These are phyloP conservation scores for Pantherophis guttatus DNA, from an alignment of 2,113 vertebrate species.

Conservation along the genomic window DNA sequence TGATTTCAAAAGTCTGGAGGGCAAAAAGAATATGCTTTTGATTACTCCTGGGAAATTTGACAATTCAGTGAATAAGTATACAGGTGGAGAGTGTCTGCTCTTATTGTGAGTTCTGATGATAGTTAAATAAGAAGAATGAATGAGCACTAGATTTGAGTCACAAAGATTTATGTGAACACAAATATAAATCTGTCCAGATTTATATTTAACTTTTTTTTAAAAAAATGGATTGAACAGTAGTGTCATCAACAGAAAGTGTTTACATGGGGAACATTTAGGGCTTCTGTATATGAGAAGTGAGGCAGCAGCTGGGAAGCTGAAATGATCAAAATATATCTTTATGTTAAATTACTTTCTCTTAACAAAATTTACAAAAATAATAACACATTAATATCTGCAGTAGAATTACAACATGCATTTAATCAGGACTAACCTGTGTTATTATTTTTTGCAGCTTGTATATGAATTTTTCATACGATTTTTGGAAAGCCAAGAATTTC, in stretches of 20 bases:
- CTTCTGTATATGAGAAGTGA: background rate
- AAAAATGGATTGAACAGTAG: background rate
- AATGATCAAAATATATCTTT: background rate
- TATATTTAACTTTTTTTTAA: background rate
- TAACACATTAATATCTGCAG: background rate
- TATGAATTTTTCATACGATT: constrained; percentile 99
- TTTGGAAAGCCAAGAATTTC: constrained; percentile 99
- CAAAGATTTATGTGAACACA: background rate
- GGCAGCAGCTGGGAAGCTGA: background rate
- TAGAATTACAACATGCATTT: background rate
- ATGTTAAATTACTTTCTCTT: background rate
- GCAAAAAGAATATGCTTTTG: constrained; percentile 34
- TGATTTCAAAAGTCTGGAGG: constrained; percentile 44
- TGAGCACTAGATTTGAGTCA: background rate
- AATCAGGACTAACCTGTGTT: constrained; percentile 10
- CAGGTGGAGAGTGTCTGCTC: constrained; percentile 25
- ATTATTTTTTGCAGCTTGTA: constrained; percentile 82
- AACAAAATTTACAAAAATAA: background rate
- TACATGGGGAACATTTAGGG: background rate
- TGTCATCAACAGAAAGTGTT: background rate
- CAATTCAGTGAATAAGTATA: constrained; percentile 24
- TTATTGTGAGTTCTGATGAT: constrained; percentile 33
- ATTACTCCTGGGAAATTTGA: constrained; percentile 33
- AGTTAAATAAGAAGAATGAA: constrained; percentile 51
- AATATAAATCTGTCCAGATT: background rate